Base-by-base conservation (phyloP, 1,140 invertebrate genomes). In the Doryteuthis pealeii region DNA sequence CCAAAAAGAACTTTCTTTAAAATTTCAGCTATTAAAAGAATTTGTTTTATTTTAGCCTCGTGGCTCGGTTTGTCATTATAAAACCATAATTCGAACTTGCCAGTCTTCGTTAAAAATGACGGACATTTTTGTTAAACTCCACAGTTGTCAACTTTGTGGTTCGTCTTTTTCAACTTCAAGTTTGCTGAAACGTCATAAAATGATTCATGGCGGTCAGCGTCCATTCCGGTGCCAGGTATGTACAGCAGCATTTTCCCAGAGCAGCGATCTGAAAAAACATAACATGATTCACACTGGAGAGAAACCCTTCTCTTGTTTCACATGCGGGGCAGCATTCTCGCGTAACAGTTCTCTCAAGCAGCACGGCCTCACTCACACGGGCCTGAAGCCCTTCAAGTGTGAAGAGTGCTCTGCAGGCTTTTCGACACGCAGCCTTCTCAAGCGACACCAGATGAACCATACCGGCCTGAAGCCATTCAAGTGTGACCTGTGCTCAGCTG, bases 401-500 rank as follows among this genome's bases (percentile, higher is more conserved):
- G 70, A 76, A 18, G 58, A 68, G 33, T 78, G 77, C 67, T 72
- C 54, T 0, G 54, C 74, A 26, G 43, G 18, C 2, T 76, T 77
- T 45, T 26, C 30, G 0, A 74, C 74, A 30, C 78, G 76, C 49
- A 70, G 70, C 31, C 76, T 75, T 62, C 76, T 84, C 30, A 80
- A 78, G 49, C 72, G 75, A 18, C 87, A 89, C 74, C 78, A 77
- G 77, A 54, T 80, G 32, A 76, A 81, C 30, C 88, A 89, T 74
- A 85, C 79, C 3, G 87, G 85, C 2, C 82, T 84, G 66, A 75
- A 75, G 28, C 82, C 77, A 58, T 86, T 82, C 65, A 81, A 83
- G 71, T 89, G 88, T 74, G 78, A 82, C 62, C 83, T 81, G 75
- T 89, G 88, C 79, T 85, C 83, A 5, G 43, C 22, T 12, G 10